phyloP scores from a whole-genome alignment of 2,797 vertebrate genomes.

The Geotrypetes seraphini region DNA sequence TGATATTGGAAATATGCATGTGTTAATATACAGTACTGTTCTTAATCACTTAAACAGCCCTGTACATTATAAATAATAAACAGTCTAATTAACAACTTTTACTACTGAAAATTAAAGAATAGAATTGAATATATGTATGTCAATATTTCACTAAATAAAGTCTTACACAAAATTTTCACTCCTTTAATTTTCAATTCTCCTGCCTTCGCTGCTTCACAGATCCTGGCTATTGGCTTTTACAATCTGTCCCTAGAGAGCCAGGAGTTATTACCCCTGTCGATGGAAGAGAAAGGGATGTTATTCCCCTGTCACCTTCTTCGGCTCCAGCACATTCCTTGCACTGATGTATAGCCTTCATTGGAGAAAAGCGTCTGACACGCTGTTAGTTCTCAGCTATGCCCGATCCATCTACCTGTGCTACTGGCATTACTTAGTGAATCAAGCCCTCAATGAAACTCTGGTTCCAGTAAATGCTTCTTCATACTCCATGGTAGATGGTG shows the following conservation, averaged over 20 bases:
- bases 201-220: slow-evolving; percentile 94
- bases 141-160: slow-evolving; percentile 36
- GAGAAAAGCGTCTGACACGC: slow-evolving; percentile 57
- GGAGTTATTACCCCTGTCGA: slow-evolving; percentile 99
- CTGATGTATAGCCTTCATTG: slow-evolving; percentile 86
- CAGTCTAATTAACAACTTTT: too few relatives aligned
- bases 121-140: slow-evolving; percentile 36
- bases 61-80: slow-evolving; percentile 23
- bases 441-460: too few relatives aligned
- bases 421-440: slow-evolving; percentile 50
- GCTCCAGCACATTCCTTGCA: slow-evolving; percentile 74
- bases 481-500: too few relatives aligned
- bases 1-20: too few relatives aligned
- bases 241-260: slow-evolving; percentile 97
- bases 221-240: slow-evolving; percentile 97
- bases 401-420: slow-evolving; percentile 55
- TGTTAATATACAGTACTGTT: not conserved
- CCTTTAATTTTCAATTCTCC: slow-evolving; percentile 96
- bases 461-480: slow-evolving; percentile 40
- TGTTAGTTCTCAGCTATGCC: slow-evolving; percentile 58
- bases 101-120: slow-evolving; percentile 43
- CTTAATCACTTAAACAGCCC: not conserved
- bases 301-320: slow-evolving; percentile 91
- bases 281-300: slow-evolving; percentile 99
- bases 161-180: slow-evolving; percentile 57